Percentiles rank a stretch among this genome's conserved stretches.
phyloP scores from a whole-genome alignment of 2,113 vertebrate genomes.

The Myotis brandtii region DNA sequence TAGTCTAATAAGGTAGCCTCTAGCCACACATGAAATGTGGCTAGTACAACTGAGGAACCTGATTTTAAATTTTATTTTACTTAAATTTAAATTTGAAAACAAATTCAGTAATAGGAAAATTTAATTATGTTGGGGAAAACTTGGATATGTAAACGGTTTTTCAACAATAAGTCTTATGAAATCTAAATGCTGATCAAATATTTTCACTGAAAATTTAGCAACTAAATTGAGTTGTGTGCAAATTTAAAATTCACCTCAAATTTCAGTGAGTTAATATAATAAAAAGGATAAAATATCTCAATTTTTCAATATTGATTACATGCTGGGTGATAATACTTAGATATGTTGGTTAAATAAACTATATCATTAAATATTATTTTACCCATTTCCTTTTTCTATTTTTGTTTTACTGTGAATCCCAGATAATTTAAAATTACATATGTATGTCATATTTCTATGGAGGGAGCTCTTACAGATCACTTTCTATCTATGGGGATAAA shows the following conservation, averaged over 20 bases:
- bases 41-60: background rate
- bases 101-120: slow-evolving; percentile 1
- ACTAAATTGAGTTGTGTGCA: background rate
- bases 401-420: background rate
- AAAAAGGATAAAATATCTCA: background rate
- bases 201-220: slow-evolving; percentile 30
- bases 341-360: slow-evolving; percentile 9
- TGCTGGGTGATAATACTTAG: background rate
- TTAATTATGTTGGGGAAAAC: slow-evolving; percentile 35
- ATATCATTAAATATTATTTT: slow-evolving; percentile 11
- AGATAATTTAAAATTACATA: slow-evolving; percentile 39
- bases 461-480: background rate
- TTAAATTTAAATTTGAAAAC: slow-evolving; percentile 56
- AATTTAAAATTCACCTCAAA: background rate
- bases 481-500: background rate
- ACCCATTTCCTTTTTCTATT: background rate
- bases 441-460: background rate
- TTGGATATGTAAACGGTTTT: background rate
- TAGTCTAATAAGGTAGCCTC: background rate
- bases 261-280: slow-evolving; percentile 2
- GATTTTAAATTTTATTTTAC: slow-evolving; percentile 37
- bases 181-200: slow-evolving; percentile 4
- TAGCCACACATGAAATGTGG: background rate
- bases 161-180: slow-evolving; percentile 40
- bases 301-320: background rate